Evolutionary conservation across 2,113 vertebrate genomes (phyloP).

Genomic region (Tupaia tana): DNA sequence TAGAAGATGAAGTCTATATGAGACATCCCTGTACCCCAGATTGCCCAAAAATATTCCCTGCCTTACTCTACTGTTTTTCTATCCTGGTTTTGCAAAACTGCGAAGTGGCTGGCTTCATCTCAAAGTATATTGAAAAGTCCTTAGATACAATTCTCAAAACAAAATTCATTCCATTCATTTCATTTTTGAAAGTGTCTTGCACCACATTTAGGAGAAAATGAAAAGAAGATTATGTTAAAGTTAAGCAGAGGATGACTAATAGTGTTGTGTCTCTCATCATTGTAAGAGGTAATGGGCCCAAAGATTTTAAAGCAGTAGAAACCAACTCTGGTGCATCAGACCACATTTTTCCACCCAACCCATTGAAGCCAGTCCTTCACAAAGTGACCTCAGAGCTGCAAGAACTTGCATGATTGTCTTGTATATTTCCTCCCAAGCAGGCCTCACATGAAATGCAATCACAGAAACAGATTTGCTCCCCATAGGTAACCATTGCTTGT

Average conservation of each 20-base stretch:
- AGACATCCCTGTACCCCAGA: not conserved
- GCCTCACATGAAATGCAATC: not conserved
- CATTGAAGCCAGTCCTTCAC: not conserved
- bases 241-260: slow-evolving; percentile 7
- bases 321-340: not conserved
- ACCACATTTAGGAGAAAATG: not conserved
- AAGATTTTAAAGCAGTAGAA: not conserved
- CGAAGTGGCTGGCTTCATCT: not conserved
- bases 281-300: not conserved
- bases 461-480: not conserved
- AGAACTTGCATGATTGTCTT: not conserved
- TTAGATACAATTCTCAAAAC: not conserved
- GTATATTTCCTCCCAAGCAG: not conserved
- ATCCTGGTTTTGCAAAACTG: not conserved
- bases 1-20: not conserved
- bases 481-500: not conserved
- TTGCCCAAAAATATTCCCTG: not conserved
- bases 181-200: not conserved
- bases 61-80: not conserved
- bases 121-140: not conserved
- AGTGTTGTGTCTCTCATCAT: not conserved
- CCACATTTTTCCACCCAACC: not conserved
- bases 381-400: not conserved
- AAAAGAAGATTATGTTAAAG: not conserved
- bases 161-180: not conserved